Percentiles rank a stretch among this genome's conserved stretches.
These are phyloP conservation scores for Rallus crepitans DNA, from an alignment of 2,797 vertebrate genomes.

Conservation along the genomic window DNA sequence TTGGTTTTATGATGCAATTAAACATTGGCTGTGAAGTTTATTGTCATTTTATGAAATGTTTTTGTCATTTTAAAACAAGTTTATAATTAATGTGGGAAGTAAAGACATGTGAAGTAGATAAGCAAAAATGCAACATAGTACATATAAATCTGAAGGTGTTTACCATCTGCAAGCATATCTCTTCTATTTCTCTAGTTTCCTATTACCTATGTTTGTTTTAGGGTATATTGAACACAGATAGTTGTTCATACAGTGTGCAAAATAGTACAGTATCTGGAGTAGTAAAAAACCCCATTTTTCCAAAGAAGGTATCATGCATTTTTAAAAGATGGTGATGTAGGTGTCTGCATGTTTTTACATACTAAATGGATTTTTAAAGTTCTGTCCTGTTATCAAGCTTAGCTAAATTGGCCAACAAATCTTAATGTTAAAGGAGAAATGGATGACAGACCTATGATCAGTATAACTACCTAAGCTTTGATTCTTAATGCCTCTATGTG, in stretches of 20 bases:
- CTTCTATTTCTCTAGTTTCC: background rate
- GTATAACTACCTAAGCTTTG: background rate
- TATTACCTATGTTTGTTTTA: background rate
- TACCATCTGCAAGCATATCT: background rate
- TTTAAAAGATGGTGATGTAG: background rate
- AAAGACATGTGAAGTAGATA: background rate
- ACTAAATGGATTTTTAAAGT: background rate
- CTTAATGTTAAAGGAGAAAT: background rate
- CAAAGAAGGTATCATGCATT: background rate
- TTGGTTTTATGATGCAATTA: slow-evolving; percentile 45
- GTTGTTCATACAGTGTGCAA: background rate
- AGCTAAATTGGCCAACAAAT: background rate
- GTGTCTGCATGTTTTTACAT: background rate
- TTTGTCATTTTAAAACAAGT: slow-evolving; percentile 41
- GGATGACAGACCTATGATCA: background rate
- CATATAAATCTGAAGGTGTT: slow-evolving; percentile 24
- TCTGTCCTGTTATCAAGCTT: background rate
- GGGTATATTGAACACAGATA: background rate
- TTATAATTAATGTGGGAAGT: slow-evolving; percentile 44
- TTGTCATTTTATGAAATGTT: background rate
- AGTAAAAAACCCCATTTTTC: background rate
- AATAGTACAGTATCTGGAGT: background rate
- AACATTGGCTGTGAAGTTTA: slow-evolving; percentile 32
- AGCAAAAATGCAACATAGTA: background rate
- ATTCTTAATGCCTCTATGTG: background rate